Evolutionary conservation across 1,140 invertebrate genomes (phyloP).

Genomic region (Bombus huntii): DNA sequence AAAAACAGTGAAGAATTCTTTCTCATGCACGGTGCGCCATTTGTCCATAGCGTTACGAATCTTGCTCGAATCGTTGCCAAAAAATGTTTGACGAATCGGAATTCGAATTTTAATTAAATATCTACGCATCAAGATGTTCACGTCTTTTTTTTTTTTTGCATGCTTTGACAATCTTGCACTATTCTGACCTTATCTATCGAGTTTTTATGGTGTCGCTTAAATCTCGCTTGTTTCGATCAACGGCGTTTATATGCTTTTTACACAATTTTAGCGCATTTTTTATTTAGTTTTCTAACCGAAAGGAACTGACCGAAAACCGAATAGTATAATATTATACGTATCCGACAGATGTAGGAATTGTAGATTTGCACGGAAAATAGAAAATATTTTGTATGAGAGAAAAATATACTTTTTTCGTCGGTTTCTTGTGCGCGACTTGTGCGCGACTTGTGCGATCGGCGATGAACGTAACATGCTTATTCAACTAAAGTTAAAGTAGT

Average conservation of each 20-base stretch:
- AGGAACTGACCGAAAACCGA: neutral
- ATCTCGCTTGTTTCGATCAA: neutral
- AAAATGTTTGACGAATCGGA: neutral
- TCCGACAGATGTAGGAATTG: neutral
- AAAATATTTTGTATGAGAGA: neutral
- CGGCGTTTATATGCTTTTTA: no score
- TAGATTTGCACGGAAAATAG: neutral
- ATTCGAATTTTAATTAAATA: neutral
- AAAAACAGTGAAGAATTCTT: no score
- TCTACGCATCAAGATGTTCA: neutral
- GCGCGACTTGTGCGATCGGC: conserved; percentile 26
- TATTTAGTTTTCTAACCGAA: neutral
- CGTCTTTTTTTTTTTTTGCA: neutral
- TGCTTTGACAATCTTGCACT: no score
- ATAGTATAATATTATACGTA: neutral
- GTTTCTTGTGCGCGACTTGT: conserved; percentile 32
- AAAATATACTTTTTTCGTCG: conserved; percentile 8
- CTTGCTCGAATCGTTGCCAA: neutral
- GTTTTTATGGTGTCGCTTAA: neutral
- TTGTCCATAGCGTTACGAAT: no score
- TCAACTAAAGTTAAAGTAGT: conserved; percentile 15
- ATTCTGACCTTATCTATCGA: neutral
- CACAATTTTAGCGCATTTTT: neutral
- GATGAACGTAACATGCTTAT: conserved; percentile 17
- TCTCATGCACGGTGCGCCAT: no score